Percentiles rank a stretch among this genome's conserved stretches.
phyloP scores from a whole-genome alignment of 2,113 vertebrate genomes.

The Oreocharis arfaki region DNA sequence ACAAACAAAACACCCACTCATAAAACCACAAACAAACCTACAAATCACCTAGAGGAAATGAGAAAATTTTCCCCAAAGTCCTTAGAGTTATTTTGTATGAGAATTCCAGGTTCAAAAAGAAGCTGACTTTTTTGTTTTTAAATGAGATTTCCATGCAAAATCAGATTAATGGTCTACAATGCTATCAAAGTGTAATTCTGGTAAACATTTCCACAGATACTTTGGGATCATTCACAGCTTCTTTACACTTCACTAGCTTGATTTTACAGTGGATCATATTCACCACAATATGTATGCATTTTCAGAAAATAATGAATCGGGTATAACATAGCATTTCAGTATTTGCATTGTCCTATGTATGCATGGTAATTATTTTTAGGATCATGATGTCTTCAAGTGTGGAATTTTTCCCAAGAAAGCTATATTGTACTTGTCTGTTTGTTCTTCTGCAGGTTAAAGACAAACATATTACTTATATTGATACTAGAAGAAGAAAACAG shows the following conservation, averaged over 20 bases:
- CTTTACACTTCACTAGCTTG: not conserved
- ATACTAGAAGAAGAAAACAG: not conserved
- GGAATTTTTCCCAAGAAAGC: not conserved
- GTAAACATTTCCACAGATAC: not conserved
- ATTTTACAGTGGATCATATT: not conserved
- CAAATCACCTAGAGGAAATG: not conserved
- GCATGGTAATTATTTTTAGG: not conserved
- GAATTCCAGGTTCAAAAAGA: not conserved
- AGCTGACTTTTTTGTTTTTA: not conserved
- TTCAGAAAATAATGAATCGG: not conserved
- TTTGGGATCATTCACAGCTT: not conserved
- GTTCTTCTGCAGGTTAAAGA: not conserved
- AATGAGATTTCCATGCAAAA: not conserved
- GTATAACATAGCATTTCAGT: not conserved
- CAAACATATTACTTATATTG: not conserved
- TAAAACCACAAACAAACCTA: not conserved
- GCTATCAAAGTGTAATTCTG: not conserved
- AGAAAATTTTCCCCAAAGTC: not conserved
- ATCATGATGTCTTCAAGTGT: not conserved
- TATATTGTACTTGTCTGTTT: not conserved
- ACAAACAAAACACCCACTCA: not conserved
- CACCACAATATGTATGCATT: not conserved
- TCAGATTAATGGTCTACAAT: not conserved
- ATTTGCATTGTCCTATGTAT: not conserved
- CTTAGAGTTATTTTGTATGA: not conserved